These are phyloP conservation scores for Neomonachus schauinslandi DNA, from an alignment of 2,113 vertebrate genomes.

Conservation along the genomic window DNA sequence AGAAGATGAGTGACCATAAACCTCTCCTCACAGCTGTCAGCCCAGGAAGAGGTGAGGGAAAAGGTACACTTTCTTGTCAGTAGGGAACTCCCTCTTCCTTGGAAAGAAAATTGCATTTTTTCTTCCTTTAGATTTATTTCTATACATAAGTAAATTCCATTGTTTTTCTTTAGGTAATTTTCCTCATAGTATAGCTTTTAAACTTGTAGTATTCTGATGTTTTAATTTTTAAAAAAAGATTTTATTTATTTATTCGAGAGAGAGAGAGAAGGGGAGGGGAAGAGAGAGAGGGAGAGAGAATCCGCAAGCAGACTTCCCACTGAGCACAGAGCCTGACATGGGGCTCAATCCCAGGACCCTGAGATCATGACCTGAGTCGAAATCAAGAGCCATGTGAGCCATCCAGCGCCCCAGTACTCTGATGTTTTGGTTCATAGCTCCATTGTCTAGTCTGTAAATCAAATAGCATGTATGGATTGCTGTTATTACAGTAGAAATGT, in stretches of 20 bases:
- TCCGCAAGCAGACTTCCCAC: background rate
- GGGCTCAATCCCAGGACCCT: background rate
- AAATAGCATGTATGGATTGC: background rate
- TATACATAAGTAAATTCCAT: background rate
- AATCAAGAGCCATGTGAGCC: background rate
- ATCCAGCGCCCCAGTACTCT: background rate
- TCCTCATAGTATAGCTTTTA: background rate
- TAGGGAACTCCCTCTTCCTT: background rate
- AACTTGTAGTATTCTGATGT: background rate
- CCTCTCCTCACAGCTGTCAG: slow-evolving; percentile 91
- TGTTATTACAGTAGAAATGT: background rate
- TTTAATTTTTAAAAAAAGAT: background rate
- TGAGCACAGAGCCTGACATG: background rate
- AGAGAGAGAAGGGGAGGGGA: background rate
- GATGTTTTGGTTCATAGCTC: background rate
- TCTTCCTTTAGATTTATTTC: background rate
- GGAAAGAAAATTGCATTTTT: background rate
- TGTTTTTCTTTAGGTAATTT: slow-evolving; percentile 6
- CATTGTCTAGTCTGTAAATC: background rate
- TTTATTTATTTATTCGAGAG: background rate
- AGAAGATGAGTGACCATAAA: slow-evolving; percentile 86
- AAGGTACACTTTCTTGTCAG: slow-evolving; percentile 13
- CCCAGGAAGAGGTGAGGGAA: slow-evolving; percentile 92
- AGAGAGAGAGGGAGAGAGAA: background rate
- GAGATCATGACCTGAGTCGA: background rate